Base-by-base conservation (phyloP, 2,113 vertebrate species). In the Galemys pyrenaicus region DNA sequence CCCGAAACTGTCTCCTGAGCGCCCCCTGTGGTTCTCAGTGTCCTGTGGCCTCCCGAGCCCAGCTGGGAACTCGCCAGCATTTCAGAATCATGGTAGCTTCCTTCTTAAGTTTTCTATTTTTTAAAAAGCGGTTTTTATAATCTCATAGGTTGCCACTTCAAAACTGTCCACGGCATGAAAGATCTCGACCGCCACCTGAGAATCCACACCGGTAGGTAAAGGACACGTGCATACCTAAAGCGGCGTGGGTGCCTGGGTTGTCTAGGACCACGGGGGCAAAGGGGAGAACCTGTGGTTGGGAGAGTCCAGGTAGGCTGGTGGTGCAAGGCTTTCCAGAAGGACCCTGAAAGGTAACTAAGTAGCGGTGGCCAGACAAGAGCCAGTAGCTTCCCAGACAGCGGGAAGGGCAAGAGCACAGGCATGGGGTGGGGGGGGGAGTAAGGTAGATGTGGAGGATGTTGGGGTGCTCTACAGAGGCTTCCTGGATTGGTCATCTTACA, bases 141-240 rank as follows among this genome's bases (percentile, higher is more conserved):
- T 9, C 67, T 96, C 91, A 20, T 95, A 99, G 99, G 99, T 84
- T 99, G 99, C 97, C 99, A 98, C 86, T 99, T 99, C 97, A 99
- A 99, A 98, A 99, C 99, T 0, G 99, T 99, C 39, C 99, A 99
- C 32, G 99, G 99, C 49, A 99, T 99, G 98, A 99, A 99, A 98
- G 99, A 99, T 92, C 98, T 99, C 99, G 99, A 99, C 87, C 98
- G 99, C 0, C 99, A 99, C 35, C 98, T 99, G 39, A 98, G 99
- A 97, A 99, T 99, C 0, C 99, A 99, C 97, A 99, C 99, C 0
- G 99, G 99, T 99, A 98, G 41, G 58, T 65, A 15, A 28, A 30
- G 60, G 26, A 26, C 58, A 30, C 2, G 2, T 11, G 26, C 11
- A 17, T 12, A 7, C 24, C 60, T 62, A 8, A 51, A 3, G 30